Base-by-base conservation (phyloP, 2,797 vertebrate species). In the Syngnathus acus region DNA sequence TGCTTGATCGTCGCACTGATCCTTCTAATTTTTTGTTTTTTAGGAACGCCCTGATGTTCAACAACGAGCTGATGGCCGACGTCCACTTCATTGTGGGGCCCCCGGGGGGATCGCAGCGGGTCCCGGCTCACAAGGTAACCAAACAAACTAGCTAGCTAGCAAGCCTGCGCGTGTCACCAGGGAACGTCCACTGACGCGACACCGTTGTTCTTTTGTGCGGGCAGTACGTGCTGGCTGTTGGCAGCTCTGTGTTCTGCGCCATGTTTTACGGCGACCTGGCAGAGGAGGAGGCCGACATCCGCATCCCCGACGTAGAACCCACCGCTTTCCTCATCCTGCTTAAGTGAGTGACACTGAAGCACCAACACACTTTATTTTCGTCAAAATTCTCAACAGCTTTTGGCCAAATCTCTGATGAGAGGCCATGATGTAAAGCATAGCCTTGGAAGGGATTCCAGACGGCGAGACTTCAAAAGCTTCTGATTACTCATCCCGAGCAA, bases 61-160 rank as follows among this genome's bases (percentile, higher is more conserved):
- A 99, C 91, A 99, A 95, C 82, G 95, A 99, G 88, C 94, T 95
- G 82, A 99, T 99, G 97, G 95, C 97, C 1, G 97, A 99, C n/a
- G 91, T 98, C 73, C 95, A 97, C 90, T 98, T 99, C 88, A 83
- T 99, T 21, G 96, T 99, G 13, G 97, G 97, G 43, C 91, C 95
- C 9, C 71, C 87, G 48, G 95, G 95, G 72, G 92, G 83, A 1
- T 90, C 93, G 6, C 90, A 92, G 86, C 93, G 87, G 85, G 92
- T 99, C 72, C 97, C 97, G 4, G 97, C 95, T 32, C 97, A 99
- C 88, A 99, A 99, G 95, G 97, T 98, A 75, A 76, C 48, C 11
- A 26, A 26, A 43, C 2, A 43, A 48, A 48, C 14, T 14, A 63
- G 62, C 23, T 47, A 43, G 42, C 42, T 43, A 43, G 42, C 42